Evolutionary conservation across 2,797 vertebrate genomes (phyloP).

Genomic region (Fratercula arctica): DNA sequence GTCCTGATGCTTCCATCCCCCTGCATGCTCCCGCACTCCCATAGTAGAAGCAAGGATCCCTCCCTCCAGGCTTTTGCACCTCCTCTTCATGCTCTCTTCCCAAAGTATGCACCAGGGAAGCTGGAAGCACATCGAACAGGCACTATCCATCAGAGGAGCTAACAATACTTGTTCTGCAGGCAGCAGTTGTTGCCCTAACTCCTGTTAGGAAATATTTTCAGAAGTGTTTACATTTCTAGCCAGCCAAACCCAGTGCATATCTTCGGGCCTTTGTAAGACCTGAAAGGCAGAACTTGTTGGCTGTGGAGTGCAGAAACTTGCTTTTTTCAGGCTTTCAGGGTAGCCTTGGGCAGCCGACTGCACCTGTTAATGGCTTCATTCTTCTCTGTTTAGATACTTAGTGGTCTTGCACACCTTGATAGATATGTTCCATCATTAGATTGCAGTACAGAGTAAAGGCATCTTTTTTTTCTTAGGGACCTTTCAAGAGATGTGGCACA

Average conservation of each 20-base stretch:
- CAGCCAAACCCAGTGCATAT: neutral
- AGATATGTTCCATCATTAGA: neutral
- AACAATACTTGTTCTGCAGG: neutral
- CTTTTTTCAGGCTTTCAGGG: neutral
- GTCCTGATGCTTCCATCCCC: neutral
- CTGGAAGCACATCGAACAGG: neutral
- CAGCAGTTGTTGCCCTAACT: neutral
- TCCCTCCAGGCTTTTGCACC: neutral
- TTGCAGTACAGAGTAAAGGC: neutral
- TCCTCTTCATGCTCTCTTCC: neutral
- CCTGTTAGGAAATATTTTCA: neutral
- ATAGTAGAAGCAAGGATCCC: neutral
- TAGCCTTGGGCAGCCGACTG: neutral
- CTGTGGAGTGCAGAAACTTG: neutral
- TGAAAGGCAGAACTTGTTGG: neutral
- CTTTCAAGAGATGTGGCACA: neutral
- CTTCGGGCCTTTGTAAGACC: neutral
- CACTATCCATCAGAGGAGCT: neutral
- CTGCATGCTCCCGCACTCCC: accelerated
- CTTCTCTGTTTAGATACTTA: neutral
- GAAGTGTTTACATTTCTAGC: neutral
- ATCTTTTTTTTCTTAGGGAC: neutral
- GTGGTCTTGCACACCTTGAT: neutral
- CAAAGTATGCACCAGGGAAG: neutral
- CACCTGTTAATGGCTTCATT: neutral